Conservation (phyloP, 2,888 invertebrate genomes). For the Theretra japonica region DNA sequence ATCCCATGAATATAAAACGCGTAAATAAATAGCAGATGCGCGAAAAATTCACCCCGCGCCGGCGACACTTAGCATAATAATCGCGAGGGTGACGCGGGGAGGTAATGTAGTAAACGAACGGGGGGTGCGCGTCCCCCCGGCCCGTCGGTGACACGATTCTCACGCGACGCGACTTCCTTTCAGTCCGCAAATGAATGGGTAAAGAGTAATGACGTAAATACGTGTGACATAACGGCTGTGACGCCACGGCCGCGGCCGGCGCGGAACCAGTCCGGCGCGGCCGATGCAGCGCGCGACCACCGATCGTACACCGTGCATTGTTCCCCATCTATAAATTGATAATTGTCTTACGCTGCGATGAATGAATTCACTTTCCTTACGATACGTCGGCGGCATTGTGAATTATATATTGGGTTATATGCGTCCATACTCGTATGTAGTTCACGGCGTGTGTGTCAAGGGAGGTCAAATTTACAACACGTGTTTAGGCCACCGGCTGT, state of each 20-base stretch:
- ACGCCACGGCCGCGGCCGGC: constrained; percentile 66
- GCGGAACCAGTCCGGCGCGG: constrained; percentile 61
- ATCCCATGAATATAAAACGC: constrained; percentile 83
- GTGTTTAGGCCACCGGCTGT: background rate
- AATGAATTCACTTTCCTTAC: constrained; percentile 44
- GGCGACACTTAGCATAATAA: constrained; percentile 83
- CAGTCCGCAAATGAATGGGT: constrained; percentile 79
- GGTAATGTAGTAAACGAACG: constrained; percentile 41
- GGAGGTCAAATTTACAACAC: constrained; percentile 6
- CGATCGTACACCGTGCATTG: constrained; percentile 47
- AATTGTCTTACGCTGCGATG: constrained; percentile 46
- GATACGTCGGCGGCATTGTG: constrained; percentile 26
- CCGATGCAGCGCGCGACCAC: background rate
- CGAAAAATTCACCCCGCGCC: constrained; percentile 81
- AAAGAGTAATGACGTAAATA: constrained; percentile 67
- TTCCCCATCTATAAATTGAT: constrained; percentile 50
- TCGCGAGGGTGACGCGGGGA: constrained; percentile 64
- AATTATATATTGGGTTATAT: constrained; percentile 9
- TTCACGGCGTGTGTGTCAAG: constrained; percentile 9
- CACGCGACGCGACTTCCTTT: constrained; percentile 80
- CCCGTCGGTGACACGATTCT: constrained; percentile 78
- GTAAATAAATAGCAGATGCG: constrained; percentile 85
- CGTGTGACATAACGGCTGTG: constrained; percentile 60
- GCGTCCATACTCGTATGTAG: background rate
- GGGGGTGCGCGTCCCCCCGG: constrained; percentile 54